Evolutionary conservation across 2,888 invertebrate genomes (phyloP), one percentile per base, ranked within the genome.

Genomic region (Drosophila falleni): DNA sequence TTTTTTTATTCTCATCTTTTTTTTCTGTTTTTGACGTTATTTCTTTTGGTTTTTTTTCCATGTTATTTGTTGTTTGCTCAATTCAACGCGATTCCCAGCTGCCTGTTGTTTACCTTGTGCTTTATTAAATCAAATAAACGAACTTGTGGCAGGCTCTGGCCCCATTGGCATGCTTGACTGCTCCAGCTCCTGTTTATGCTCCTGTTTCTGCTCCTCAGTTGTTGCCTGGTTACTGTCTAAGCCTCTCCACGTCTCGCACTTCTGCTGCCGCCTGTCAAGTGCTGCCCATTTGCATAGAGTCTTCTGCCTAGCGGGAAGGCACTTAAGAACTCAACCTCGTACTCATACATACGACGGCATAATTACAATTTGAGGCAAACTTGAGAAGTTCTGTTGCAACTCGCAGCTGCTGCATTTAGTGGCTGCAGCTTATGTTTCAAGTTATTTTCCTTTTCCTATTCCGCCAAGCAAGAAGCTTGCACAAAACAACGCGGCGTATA

Each of bases 81-180:
- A 44, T 64, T 58, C 42, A 42, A 56, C 44, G 42, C 46, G 58
- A 42, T 71, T 60, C 29, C 42, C 66, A 66, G 68, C 56, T 78
- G 68, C 19, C 47, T 44, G 42, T 58, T 80, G 63, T 77, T 77
- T 64, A 76, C 80, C 80, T 64, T 71, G 56, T 50, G 66, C 59
- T 58, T 67, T 76, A 64, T 71, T 63, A 66, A 80, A 76, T 67
- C 66, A 66, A 76, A 51, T 60, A 66, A 54, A 49, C 39, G 46
- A 70, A 69, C 33, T 53, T 54, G 44, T 16, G 53, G 46, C 19
- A 19, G 42, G 19, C 44, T 42, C 51, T 31, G 41, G 37, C 15
- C 33, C 47, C 53, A 35, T 31, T 47, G 53, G 26, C 29, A 37
- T 35, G 66, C 54, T 47, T 47, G 37, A 54, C 61, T 47, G 65